These are phyloP conservation scores for Ceramica pisi DNA, from an alignment of 2,888 invertebrate species.

Conservation along the genomic window DNA sequence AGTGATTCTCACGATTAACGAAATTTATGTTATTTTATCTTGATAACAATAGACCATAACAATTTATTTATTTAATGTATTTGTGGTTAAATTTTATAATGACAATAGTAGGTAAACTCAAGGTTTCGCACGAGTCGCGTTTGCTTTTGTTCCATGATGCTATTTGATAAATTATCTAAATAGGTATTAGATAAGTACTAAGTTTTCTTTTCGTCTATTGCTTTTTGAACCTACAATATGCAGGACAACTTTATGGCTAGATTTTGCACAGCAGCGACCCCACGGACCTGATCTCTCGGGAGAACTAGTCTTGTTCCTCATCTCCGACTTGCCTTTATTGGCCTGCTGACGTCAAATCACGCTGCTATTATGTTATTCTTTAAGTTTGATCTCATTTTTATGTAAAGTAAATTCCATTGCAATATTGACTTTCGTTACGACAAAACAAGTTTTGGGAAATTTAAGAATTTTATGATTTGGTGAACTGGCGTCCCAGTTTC, in stretches of 20 bases:
- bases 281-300: too few relatives aligned
- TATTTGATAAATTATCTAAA: not conserved
- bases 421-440: not conserved
- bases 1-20: not conserved
- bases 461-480: constrained; percentile 13
- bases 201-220: too few relatives aligned
- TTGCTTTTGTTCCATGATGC: constrained; percentile 12
- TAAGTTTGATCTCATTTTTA: not conserved
- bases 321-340: too few relatives aligned
- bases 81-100: not conserved
- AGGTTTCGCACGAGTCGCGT: not conserved
- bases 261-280: too few relatives aligned
- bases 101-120: not conserved
- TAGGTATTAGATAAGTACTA: too few relatives aligned
- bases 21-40: not conserved
- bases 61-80: not conserved
- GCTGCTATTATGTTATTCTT: not conserved
- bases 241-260: too few relatives aligned
- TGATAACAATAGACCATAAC: not conserved
- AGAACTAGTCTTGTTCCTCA: too few relatives aligned
- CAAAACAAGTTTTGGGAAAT: constrained; percentile 31
- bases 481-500: constrained; percentile 1
- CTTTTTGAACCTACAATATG: too few relatives aligned
- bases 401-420: not conserved
- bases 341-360: too few relatives aligned